Conservation (phyloP, 2,113 vertebrate species). For the Trogon surrucura region DNA sequence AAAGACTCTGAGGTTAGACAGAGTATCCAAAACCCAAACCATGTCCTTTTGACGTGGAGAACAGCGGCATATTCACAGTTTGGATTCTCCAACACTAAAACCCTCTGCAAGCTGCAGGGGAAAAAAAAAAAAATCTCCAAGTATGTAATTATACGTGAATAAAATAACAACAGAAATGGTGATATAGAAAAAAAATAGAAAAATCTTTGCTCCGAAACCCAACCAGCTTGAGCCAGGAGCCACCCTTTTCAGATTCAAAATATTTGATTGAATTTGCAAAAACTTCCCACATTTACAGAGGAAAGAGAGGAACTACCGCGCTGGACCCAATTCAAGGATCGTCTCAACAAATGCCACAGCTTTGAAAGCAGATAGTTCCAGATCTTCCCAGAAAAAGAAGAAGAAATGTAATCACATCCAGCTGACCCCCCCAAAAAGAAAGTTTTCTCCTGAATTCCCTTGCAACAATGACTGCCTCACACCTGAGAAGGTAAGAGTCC, state of each 20-base stretch:
- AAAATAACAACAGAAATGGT: neutral
- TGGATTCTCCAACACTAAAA: neutral
- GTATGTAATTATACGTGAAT: neutral
- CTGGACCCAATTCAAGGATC: neutral
- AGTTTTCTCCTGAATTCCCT: neutral
- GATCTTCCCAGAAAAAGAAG: neutral
- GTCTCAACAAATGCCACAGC: neutral
- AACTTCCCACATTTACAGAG: neutral
- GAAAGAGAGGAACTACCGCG: neutral
- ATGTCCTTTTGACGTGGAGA: neutral
- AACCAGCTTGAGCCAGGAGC: neutral
- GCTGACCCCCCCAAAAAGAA: neutral
- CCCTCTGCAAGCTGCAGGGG: neutral
- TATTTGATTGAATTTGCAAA: neutral
- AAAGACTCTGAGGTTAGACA: neutral
- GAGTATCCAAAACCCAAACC: neutral
- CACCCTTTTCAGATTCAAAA: neutral
- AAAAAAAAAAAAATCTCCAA: neutral
- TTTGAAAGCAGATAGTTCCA: neutral
- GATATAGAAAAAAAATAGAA: neutral
- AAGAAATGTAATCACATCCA: neutral
- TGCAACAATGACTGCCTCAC: neutral
- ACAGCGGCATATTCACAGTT: neutral
- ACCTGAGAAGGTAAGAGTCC: slow-evolving; percentile 8
- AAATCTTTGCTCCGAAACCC: neutral